These are phyloP conservation scores for Catharus ustulatus DNA, from an alignment of 2,797 vertebrate genomes.

Conservation along the genomic window DNA sequence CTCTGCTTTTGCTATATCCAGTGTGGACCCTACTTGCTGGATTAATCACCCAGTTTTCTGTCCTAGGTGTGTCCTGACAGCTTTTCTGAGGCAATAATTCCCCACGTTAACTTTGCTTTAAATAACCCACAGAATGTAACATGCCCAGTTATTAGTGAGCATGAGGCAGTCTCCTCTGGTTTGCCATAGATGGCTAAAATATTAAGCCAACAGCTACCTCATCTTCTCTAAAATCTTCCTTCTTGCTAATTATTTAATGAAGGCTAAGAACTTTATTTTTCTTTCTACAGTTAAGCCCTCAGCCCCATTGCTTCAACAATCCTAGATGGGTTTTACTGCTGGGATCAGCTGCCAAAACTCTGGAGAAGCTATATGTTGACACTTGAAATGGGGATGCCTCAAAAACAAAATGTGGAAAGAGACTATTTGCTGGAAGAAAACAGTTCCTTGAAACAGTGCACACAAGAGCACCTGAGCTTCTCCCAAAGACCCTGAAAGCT, in stretches of 20 bases:
- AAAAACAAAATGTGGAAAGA: background rate
- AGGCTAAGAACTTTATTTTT: background rate
- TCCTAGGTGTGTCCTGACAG: background rate
- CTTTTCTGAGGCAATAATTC: background rate
- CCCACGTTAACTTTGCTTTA: background rate
- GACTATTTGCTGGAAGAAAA: background rate
- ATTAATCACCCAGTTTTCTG: background rate
- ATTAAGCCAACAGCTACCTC: background rate
- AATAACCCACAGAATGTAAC: background rate
- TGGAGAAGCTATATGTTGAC: background rate
- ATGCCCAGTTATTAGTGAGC: background rate
- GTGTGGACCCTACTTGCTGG: background rate
- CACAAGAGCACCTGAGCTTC: background rate
- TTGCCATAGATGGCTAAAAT: background rate
- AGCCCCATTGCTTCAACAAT: background rate
- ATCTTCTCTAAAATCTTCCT: background rate
- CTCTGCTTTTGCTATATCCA: background rate
- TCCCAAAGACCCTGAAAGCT: background rate
- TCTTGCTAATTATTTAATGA: background rate
- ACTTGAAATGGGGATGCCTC: background rate
- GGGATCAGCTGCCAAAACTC: background rate
- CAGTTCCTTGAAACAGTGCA: background rate
- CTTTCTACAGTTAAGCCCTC: background rate
- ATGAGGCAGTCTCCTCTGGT: background rate
- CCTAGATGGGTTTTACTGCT: background rate